Evolutionary conservation across 2,888 invertebrate genomes (phyloP).

Genomic region (Amaurobius ferox): DNA sequence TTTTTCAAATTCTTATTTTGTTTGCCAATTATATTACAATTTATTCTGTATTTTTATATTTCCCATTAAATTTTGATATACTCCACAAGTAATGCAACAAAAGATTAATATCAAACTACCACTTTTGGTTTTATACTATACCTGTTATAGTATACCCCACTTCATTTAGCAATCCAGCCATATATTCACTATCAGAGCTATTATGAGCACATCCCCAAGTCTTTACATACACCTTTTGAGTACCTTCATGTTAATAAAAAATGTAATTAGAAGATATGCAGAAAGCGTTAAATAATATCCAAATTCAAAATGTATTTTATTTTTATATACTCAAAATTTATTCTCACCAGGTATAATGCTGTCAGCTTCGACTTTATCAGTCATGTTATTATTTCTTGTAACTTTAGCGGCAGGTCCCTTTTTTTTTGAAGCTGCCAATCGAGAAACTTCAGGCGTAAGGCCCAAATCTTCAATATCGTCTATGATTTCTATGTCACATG

Average conservation of each 20-base stretch:
- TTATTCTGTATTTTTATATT: too few relatives aligned
- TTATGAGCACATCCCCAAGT: conserved; percentile 99
- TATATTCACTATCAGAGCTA: conserved; percentile 98
- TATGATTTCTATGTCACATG: conserved; percentile 4
- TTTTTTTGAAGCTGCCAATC: conserved; percentile 7
- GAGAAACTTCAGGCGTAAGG: conserved; percentile 15
- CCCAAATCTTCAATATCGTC: conserved; percentile 70
- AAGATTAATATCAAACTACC: too few relatives aligned
- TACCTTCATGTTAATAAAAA: conserved; percentile 82
- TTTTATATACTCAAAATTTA: not conserved
- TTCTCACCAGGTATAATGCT: conserved; percentile 65
- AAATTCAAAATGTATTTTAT: not conserved
- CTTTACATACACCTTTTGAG: conserved; percentile 87
- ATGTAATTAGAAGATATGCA: not conserved
- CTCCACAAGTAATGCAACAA: too few relatives aligned
- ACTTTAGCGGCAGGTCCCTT: conserved; percentile 36
- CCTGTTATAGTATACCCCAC: conserved; percentile 83
- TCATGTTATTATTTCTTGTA: conserved; percentile 24
- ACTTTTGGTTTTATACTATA: too few relatives aligned
- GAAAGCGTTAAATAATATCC: too few relatives aligned
- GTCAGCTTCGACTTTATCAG: conserved; percentile 40
- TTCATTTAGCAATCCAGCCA: conserved; percentile 94
- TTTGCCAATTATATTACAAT: too few relatives aligned
- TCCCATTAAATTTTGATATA: too few relatives aligned
- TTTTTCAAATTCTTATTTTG: too few relatives aligned